A percentile compares a stretch with the other conserved stretches of the same genome.
Evolutionary conservation across 2,113 vertebrate species (phyloP).

Genomic region (Ammodytes dubius): DNA sequence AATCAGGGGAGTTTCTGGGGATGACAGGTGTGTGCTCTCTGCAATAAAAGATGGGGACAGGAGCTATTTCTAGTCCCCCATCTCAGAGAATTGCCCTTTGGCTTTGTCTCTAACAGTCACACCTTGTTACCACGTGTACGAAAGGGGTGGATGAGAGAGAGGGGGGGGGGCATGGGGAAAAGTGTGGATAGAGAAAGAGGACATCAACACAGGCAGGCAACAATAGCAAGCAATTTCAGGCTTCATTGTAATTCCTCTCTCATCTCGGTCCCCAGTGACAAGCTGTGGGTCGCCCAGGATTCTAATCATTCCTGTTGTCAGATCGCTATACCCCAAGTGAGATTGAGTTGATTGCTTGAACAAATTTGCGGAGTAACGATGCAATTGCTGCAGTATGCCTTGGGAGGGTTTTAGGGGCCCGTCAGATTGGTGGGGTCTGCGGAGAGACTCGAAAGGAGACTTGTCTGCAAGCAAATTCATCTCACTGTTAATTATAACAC

Average conservation of each 20-base stretch:
- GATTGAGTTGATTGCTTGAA: conserved; percentile 83
- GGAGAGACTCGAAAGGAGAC: conserved; percentile 32
- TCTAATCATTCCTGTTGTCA: conserved; percentile 83
- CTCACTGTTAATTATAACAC: conserved; percentile 47
- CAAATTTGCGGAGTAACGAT: conserved; percentile 86
- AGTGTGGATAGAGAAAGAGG: conserved; percentile 45
- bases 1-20: conserved; percentile 39
- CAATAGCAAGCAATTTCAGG: conserved; percentile 74
- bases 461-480: conserved; percentile 46
- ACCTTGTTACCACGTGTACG: conserved; percentile 65
- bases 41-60: conserved; percentile 30
- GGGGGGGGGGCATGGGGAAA: conserved; percentile 44
- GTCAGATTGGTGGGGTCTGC: conserved; percentile 38
- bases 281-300: conserved; percentile 68
- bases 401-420: conserved; percentile 44
- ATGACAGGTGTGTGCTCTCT: conserved; percentile 21
- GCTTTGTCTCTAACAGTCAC: conserved; percentile 67
- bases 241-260: conserved; percentile 81
- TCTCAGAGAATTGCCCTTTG: conserved; percentile 60
- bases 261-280: conserved; percentile 73
- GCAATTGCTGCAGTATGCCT: conserved; percentile 74
- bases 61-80: conserved; percentile 50
- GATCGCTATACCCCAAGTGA: conserved; percentile 77
- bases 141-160: conserved; percentile 55
- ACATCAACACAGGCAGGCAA: conserved; percentile 61